A percentile compares a stretch with the other conserved stretches of the same genome.
phyloP scores from a whole-genome alignment of 2,888 invertebrate genomes.

The Pristionchus maxplancki region DNA sequence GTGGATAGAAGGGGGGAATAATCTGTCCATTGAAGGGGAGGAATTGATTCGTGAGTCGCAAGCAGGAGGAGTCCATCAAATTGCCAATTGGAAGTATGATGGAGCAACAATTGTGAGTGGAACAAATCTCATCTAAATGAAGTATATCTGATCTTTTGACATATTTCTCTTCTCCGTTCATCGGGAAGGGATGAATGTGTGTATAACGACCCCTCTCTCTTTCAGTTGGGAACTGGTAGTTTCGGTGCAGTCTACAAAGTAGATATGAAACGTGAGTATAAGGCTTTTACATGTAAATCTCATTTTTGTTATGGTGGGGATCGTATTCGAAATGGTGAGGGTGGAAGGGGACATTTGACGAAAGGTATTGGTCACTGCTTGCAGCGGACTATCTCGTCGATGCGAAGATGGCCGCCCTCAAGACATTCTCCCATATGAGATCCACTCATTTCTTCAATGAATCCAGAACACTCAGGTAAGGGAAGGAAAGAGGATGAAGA shows the following conservation, averaged over 20 bases:
- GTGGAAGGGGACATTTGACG: background rate
- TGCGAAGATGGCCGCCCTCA: background rate
- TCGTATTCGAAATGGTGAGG: background rate
- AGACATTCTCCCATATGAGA: slow-evolving; percentile 16
- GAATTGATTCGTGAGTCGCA: slow-evolving; percentile 32
- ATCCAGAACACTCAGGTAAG: slow-evolving; percentile 20
- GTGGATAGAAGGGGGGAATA: too few species aligned
- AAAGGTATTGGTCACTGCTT: background rate
- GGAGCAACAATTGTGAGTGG: background rate
- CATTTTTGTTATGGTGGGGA: background rate
- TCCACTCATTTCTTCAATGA: slow-evolving; percentile 47
- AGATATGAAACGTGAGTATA: slow-evolving; percentile 11
- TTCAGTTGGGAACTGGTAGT: slow-evolving; percentile 22
- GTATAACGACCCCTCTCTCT: background rate
- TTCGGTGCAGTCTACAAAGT: slow-evolving; percentile 43
- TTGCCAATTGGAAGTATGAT: slow-evolving; percentile 26
- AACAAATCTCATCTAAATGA: background rate
- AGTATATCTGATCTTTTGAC: background rate
- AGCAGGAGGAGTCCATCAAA: slow-evolving; percentile 18
- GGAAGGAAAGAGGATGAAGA: background rate
- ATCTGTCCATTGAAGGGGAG: background rate
- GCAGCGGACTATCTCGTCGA: slow-evolving; percentile 21
- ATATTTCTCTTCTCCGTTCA: background rate
- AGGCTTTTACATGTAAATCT: background rate
- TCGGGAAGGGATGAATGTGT: background rate